Evolutionary conservation across 2,888 invertebrate genomes (phyloP).

Genomic region (Hydrotaea cyrtoneurina): DNA sequence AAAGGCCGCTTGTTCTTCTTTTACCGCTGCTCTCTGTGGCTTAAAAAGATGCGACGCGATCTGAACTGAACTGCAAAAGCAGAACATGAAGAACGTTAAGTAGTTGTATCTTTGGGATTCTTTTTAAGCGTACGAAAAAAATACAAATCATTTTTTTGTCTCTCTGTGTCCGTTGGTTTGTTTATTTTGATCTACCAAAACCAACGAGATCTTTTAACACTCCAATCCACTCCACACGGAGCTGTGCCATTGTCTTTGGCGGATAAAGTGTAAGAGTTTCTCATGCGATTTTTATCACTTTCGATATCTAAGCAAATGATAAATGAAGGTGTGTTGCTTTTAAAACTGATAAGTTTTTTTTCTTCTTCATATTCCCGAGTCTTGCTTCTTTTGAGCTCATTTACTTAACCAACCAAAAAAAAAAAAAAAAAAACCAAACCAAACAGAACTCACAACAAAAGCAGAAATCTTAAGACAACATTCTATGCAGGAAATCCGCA

Average conservation of each 20-base stretch:
- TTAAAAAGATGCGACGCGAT: too few relatives aligned
- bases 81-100: conserved; percentile 53
- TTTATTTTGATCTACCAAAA: conserved; percentile 55
- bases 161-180: conserved; percentile 45
- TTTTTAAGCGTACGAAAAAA: conserved; percentile 35
- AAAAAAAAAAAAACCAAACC: conserved; percentile 7
- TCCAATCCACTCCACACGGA: not conserved
- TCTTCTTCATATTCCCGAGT: conserved; percentile 22
- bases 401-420: conserved; percentile 52
- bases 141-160: conserved; percentile 65
- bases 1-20: conserved; percentile 56
- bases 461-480: conserved; percentile 27
- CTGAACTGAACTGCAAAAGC: not conserved
- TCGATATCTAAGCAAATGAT: conserved; percentile 71
- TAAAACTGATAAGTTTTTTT: conserved; percentile 66
- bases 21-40: conserved; percentile 25
- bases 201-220: conserved; percentile 63
- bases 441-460: conserved; percentile 21
- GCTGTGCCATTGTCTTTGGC: conserved; percentile 1
- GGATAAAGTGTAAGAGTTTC: conserved; percentile 65
- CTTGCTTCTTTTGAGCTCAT: conserved; percentile 45
- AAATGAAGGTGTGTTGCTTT: conserved; percentile 69
- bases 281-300: conserved; percentile 70
- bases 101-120: conserved; percentile 53
- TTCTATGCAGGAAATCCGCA: conserved; percentile 64